Evolutionary conservation across 2,797 vertebrate genomes (phyloP).

Genomic region (Melopsittacus undulatus): DNA sequence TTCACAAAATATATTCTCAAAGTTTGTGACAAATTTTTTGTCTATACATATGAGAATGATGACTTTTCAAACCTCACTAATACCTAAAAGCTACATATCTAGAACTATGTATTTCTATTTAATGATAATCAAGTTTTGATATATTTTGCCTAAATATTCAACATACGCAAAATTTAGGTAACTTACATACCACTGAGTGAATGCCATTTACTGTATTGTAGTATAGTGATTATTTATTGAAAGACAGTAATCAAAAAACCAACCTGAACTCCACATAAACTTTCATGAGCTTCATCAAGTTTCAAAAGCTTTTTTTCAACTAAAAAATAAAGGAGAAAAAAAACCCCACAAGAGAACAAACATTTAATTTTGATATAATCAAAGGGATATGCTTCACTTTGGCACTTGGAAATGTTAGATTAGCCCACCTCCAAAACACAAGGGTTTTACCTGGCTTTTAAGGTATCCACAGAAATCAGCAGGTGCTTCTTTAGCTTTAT

Average conservation of each 20-base stretch:
- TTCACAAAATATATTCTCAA: neutral
- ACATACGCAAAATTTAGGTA: neutral
- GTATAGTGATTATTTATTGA: neutral
- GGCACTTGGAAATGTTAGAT: neutral
- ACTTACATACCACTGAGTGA: neutral
- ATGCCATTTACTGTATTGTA: neutral
- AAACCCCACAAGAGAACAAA: accelerated
- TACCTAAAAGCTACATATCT: neutral
- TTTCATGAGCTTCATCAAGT: neutral
- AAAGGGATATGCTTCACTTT: neutral
- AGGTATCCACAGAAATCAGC: neutral
- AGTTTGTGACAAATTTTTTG: neutral
- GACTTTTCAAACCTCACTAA: neutral
- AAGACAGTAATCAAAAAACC: neutral
- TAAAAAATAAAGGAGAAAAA: neutral
- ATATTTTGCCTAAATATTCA: neutral
- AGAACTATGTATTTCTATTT: neutral
- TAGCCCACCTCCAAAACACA: neutral
- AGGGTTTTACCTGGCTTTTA: neutral
- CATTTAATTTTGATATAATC: neutral
- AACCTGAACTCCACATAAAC: neutral
- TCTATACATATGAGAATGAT: neutral
- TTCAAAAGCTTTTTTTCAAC: neutral
- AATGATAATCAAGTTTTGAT: neutral
- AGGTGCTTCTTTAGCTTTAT: neutral